Evolutionary conservation across 2,113 vertebrate genomes (phyloP), one percentile per base, ranked within the genome.

Genomic region (Cercocebus atys): DNA sequence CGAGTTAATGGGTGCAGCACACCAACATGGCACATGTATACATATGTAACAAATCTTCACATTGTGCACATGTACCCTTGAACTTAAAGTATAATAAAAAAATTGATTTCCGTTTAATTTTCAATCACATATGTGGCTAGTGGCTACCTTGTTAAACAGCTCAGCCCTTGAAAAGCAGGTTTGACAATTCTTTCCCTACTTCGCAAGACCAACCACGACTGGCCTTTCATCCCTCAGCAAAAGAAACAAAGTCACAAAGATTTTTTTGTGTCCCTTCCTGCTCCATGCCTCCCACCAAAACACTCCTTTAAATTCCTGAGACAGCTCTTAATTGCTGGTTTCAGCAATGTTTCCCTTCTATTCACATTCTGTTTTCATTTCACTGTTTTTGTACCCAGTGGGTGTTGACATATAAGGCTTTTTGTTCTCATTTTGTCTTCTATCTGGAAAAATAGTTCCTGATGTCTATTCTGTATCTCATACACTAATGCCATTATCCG

Each of bases 381-480:
- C 16, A 91, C 73, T 25, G 0, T 27, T 25, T 27, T 16, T 93
- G 66, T 59, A 47, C 20, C 22, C 22, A 25, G 59, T 40, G 81
- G 13, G 23, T 92, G 45, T 95, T 66, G 50, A 83, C 17, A 23
- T 72, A 43, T 13, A 73, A 94, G 68, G 43, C 40, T 43, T 80
- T 85, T 79, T 81, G 55, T 79, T 83, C 23, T 27, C n/a, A 40
- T 68, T 93, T 93, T 88, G 35, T 68, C 87, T 95, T 73, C 68
- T 73, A 30, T 61, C 89, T 83, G 66, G 86, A 76, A 75, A 97
- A 94, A 72, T 9, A 23, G 16, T 66, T 93, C 64, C 80, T 83
- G 25, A 0, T 84, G 73, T 96, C 55, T 85, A 50, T 78, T 97
- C 96, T 97, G 79, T 73, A 52, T 64, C 88, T 16, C 59, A 93